Percentiles rank a stretch among this genome's conserved stretches.
phyloP scores from a whole-genome alignment of 2,797 vertebrate genomes.

The Chromobotia macracanthus region DNA sequence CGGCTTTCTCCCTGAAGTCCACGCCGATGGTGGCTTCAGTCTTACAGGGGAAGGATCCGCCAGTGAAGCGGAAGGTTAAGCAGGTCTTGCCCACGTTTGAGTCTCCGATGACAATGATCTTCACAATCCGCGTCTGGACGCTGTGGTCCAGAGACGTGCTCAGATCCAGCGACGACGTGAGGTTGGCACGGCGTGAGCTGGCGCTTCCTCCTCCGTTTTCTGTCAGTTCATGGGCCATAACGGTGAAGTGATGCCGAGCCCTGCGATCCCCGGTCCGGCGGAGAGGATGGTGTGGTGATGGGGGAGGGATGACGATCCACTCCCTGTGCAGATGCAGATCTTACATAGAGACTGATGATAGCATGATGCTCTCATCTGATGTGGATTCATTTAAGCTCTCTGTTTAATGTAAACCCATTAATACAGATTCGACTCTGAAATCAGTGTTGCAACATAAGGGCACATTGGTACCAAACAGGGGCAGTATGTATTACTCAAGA shows the following conservation, averaged over 20 bases:
- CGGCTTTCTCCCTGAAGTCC: conserved; percentile 93
- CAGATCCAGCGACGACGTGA: conserved; percentile 80
- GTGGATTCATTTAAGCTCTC: not conserved
- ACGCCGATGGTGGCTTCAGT: conserved; percentile 98
- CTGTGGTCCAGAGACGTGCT: conserved; percentile 81
- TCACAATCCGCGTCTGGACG: conserved; percentile 93
- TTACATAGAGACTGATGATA: conserved; percentile 19
- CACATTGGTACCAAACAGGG: too few species aligned
- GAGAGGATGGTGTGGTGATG: conserved; percentile 51
- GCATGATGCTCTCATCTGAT: not conserved
- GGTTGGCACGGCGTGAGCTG: conserved; percentile 44
- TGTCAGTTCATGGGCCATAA: conserved; percentile 63
- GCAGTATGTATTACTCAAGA: too few species aligned
- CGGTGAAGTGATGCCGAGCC: conserved; percentile 53
- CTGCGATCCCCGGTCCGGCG: conserved; percentile 45
- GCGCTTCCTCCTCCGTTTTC: conserved; percentile 46
- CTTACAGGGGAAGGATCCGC: conserved; percentile 91
- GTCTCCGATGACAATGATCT: conserved; percentile 98
- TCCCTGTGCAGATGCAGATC: conserved; percentile 49
- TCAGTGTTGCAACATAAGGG: not conserved
- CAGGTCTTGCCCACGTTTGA: conserved; percentile 98
- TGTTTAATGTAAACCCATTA: too few species aligned
- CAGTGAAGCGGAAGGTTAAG: conserved; percentile 95
- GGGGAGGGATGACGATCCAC: conserved; percentile 45
- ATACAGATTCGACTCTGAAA: too few species aligned